phyloP scores from a whole-genome alignment of 2,113 vertebrate species.

The Alethe diademata region DNA sequence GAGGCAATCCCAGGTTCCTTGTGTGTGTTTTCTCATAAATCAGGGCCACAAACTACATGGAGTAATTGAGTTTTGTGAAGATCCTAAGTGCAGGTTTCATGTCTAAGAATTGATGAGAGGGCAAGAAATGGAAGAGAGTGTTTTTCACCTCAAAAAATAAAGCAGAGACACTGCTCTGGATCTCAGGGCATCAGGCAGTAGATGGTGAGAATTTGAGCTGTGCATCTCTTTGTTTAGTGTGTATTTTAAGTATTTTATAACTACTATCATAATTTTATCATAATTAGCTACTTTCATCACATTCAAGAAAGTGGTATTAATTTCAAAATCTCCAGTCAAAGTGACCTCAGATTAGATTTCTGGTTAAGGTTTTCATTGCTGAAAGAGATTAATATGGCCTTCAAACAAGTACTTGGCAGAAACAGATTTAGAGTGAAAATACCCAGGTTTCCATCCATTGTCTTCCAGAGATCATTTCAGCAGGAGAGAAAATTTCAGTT shows the following conservation, averaged over 20 bases:
- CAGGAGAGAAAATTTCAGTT: background rate
- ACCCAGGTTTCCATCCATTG: background rate
- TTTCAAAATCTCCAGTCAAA: background rate
- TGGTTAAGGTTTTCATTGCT: background rate
- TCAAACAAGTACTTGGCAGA: background rate
- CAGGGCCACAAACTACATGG: background rate
- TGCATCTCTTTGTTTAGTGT: rapidly evolving
- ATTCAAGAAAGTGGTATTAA: background rate
- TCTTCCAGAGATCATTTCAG: background rate
- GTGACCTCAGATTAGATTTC: background rate
- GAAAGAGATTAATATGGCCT: background rate
- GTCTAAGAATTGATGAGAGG: background rate
- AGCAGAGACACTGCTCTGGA: background rate
- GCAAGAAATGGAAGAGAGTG: rapidly evolving
- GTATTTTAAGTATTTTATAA: background rate
- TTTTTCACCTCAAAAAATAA: background rate
- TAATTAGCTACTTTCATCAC: background rate
- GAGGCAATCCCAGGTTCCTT: background rate
- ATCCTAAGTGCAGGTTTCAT: background rate
- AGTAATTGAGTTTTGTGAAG: background rate
- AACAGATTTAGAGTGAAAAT: background rate
- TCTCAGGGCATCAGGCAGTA: rapidly evolving
- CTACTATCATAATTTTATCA: background rate
- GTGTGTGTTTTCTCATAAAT: background rate
- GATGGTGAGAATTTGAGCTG: background rate